Conservation (phyloP, 92 coral and sea anemone genomes). For the Pocillopora meandrina region DNA sequence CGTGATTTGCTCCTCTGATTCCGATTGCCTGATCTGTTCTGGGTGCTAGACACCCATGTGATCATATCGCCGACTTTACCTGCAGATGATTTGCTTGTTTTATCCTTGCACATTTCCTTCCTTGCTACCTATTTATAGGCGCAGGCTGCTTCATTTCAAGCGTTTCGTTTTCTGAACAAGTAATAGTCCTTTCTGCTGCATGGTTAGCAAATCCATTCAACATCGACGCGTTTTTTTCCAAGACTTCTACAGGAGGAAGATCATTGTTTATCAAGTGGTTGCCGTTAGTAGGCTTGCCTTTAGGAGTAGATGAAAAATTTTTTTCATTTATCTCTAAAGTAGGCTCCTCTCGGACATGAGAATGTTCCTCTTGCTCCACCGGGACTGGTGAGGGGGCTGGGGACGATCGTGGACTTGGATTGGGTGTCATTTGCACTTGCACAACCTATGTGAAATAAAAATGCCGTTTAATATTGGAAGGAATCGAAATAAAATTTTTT, state of each 20-base stretch:
- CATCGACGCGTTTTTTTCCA: conserved; percentile 5
- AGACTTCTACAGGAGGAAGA: conserved; percentile 2
- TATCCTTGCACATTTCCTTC: neutral
- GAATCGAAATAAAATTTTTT: too few relatives aligned
- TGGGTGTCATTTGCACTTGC: conserved; percentile 67
- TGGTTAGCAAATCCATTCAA: conserved; percentile 22
- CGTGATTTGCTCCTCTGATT: neutral
- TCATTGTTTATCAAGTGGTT: neutral
- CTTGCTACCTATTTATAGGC: conserved; percentile 26
- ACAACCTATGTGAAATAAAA: conserved; percentile 45
- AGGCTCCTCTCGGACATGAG: conserved; percentile 27
- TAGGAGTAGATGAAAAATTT: neutral
- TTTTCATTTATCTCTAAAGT: conserved; percentile 17
- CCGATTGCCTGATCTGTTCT: neutral
- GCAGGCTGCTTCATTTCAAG: conserved; percentile 14
- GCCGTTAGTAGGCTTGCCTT: neutral
- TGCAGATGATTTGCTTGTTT: neutral
- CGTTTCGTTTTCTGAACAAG: neutral
- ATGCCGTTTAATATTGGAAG: too few relatives aligned
- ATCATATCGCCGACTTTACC: neutral
- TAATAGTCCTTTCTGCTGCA: neutral
- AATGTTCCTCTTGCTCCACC: conserved; percentile 27
- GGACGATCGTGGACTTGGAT: conserved; percentile 71
- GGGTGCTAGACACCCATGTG: neutral
- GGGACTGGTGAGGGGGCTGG: conserved; percentile 53